Evolutionary conservation across 2,797 vertebrate species (phyloP).

Genomic region (Gallinago nigripennis): DNA sequence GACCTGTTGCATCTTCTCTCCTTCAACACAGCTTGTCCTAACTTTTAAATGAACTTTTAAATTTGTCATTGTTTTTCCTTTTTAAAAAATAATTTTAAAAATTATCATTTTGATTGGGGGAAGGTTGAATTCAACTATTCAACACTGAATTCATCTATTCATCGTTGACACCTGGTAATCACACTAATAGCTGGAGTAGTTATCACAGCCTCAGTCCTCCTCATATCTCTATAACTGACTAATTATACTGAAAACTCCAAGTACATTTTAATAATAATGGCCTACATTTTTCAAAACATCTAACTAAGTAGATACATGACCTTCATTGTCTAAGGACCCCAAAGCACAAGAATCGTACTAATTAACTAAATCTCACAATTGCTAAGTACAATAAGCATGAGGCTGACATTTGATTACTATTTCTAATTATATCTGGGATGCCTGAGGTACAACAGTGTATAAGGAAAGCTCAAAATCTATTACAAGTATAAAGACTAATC

Average conservation of each 20-base stretch:
- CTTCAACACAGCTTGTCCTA: background rate
- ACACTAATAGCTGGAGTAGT: background rate
- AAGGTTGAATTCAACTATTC: background rate
- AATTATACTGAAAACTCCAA: background rate
- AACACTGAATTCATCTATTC: background rate
- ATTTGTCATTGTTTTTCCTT: background rate
- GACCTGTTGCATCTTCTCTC: background rate
- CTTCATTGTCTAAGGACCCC: constrained; percentile 21
- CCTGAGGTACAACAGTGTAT: constrained; percentile 24
- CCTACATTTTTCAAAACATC: constrained; percentile 10
- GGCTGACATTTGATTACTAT: constrained; percentile 38
- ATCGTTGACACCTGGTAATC: background rate
- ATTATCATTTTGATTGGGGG: background rate
- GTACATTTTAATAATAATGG: constrained; percentile 18
- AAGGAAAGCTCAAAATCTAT: constrained; percentile 43
- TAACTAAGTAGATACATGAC: background rate
- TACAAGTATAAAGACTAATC: constrained; percentile 49
- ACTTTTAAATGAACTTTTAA: background rate
- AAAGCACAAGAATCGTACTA: background rate
- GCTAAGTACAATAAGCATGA: background rate
- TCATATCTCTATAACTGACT: background rate
- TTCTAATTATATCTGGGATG: constrained; percentile 55
- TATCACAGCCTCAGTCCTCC: background rate
- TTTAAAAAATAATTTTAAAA: background rate
- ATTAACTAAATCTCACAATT: constrained; percentile 52